Evolutionary conservation across 1,140 invertebrate genomes (phyloP), one percentile per base, ranked within the genome.

Genomic region (Pectinophora gossypiella): DNA sequence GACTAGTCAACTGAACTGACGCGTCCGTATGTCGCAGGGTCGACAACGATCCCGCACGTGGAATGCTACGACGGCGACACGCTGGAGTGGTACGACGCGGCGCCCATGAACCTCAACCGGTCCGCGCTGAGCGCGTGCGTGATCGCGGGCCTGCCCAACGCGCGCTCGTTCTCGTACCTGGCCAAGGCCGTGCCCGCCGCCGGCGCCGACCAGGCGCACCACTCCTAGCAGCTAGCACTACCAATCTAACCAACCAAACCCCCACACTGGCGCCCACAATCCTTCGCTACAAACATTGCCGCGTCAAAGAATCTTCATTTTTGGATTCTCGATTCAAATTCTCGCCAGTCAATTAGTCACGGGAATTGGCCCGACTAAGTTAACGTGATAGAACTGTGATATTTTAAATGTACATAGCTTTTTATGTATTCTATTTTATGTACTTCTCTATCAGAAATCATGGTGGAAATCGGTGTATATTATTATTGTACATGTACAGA

Each of bases 11-110:
- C n/a, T n/a, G n/a, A n/a, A n/a, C n/a, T n/a, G n/a, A n/a, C n/a
- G n/a, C n/a, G n/a, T n/a, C n/a, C n/a, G n/a, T n/a, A n/a, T n/a
- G 12, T 49, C 40, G 3, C 70, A 90, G 89, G 89, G 46, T 88
- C 89, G 6, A 91, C 90, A 1, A 93, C 92, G 2, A 91, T 92
- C 18, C 87, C 91, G 5, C 90, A 91, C 66, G 93, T 94, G 35
- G 94, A 95, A 64, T 94, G 92, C 66, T 95, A 93, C 72, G 92
- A 94, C 59, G 87, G 88, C 0, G 90, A 91, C 44, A 89, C 87
- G 1, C 88, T 93, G 65, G 90, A 93, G 67, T 95, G 94, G 94
- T 89, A 89, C 58, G 90, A 92, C 53, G 90, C 90, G 0, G 87
- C 91, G 0, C 89, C 90, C 0, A 93, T 95, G 91, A 93, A 93